Evolutionary conservation across 2,888 invertebrate genomes (phyloP).

Genomic region (Mimas tiliae): DNA sequence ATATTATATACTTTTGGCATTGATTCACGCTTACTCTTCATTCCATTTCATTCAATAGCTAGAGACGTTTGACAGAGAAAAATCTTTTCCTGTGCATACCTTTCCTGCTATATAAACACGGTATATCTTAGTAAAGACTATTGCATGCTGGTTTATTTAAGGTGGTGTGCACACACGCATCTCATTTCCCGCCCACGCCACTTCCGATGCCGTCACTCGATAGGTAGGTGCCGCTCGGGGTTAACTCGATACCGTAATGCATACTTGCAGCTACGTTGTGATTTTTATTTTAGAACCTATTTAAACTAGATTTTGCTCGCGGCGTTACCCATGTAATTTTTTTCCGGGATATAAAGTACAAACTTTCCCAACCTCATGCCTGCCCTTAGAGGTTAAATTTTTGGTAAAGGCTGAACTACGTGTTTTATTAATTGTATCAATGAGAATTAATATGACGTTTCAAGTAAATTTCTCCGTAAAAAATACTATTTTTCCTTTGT

Average conservation of each 20-base stretch:
- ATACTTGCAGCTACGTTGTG: slow-evolving; percentile 33
- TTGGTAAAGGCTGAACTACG: no score
- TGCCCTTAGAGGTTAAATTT: no score
- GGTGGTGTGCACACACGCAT: slow-evolving; percentile 53
- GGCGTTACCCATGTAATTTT: no score
- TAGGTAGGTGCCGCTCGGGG: slow-evolving; percentile 44
- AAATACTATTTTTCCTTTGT: no score
- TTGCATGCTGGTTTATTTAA: slow-evolving; percentile 36
- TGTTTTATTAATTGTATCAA: no score
- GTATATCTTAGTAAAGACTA: slow-evolving; percentile 5
- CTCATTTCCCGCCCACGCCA: slow-evolving; percentile 58
- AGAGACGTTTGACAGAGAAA: not conserved
- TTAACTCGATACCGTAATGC: slow-evolving; percentile 41
- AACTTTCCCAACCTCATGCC: no score
- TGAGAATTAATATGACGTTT: no score
- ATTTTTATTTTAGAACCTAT: slow-evolving; percentile 17
- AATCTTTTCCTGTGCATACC: not conserved
- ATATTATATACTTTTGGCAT: no score
- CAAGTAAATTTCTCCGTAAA: no score
- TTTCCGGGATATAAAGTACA: no score
- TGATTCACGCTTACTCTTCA: no score
- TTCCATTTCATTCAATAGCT: no score
- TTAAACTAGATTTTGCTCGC: not conserved
- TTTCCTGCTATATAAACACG: not conserved
- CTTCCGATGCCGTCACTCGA: slow-evolving; percentile 62